Evolutionary conservation across 2,888 invertebrate genomes (phyloP), one percentile per base, ranked within the genome.

Genomic region (Agrochola lychnidis): DNA sequence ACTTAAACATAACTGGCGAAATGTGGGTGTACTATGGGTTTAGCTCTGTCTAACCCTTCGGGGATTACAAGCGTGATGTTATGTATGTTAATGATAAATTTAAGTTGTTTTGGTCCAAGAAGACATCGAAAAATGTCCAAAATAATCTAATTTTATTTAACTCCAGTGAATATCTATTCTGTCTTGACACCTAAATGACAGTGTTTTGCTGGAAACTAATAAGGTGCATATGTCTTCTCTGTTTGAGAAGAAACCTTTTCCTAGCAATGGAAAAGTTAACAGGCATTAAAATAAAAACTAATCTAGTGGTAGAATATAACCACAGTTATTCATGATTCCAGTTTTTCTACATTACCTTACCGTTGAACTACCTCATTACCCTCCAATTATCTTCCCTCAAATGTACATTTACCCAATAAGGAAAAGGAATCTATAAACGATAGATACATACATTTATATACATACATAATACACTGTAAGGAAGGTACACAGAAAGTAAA

Each of bases 401-500:
- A 83, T 70, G 42, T 61, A 42, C 9, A 36, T 40, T 63, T 69
- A 48, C 36, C 57, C 40, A 72, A 70, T 62, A 70, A 57, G 63
- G 56, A 76, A 79, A 70, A 57, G 63, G 51, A 76, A 79, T 73
- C 66, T 25, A 74, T 74, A 70, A 59, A 74, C 63, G 62, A 56
- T 56, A 59, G 0, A 42, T 25, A 51, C 40, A 61, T 69, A 61
- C 51, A 64, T 72, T 30, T n/a, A 16, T 14, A 53, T 57, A 82
- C 25, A 59, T 48, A 82, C 25, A 59, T 48, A 69, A 51, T 19
- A 61, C 22, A 19, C n/a, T 53, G 14, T n/a, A 56, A 67, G 61
- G 57, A 70, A 72, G 69, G 57, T 74, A 76, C 76, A 70, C 66
- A 67, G 48, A 40, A 53, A 59, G 76, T 66, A 76, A 80, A 71